These are phyloP conservation scores for Megaceryle torquata DNA, from an alignment of 2,113 vertebrate genomes.

Conservation along the genomic window DNA sequence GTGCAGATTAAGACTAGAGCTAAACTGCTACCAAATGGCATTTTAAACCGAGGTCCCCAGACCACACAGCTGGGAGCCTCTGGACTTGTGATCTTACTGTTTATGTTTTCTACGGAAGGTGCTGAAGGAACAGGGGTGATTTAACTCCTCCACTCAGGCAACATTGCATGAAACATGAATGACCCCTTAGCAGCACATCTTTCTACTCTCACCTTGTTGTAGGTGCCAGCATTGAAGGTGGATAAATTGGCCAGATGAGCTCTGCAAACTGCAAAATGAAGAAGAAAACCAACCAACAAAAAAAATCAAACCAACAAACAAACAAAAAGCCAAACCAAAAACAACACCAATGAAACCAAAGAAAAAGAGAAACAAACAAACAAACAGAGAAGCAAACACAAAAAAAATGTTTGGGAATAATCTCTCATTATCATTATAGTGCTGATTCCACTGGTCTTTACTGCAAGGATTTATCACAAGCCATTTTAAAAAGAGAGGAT, in stretches of 20 bases:
- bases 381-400: not conserved
- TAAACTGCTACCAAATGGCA: not conserved
- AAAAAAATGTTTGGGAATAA: not conserved
- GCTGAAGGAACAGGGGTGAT: not conserved
- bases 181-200: not conserved
- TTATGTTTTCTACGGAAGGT: not conserved
- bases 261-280: not conserved
- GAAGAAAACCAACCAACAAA: not conserved
- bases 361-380: not conserved
- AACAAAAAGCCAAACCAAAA: not conserved
- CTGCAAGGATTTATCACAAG: not conserved
- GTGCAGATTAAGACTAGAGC: not conserved
- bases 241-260: not conserved
- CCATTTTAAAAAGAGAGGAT: not conserved
- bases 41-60: not conserved
- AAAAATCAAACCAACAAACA: not conserved
- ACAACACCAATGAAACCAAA: not conserved
- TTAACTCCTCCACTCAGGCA: not conserved
- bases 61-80: not conserved
- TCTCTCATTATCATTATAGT: not conserved
- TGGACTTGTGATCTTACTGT: not conserved
- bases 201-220: not conserved
- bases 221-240: not conserved
- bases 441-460: not conserved
- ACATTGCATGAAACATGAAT: not conserved